Base-by-base conservation (phyloP, 2,113 vertebrate genomes). In the Petrocephalus microphthalmus region DNA sequence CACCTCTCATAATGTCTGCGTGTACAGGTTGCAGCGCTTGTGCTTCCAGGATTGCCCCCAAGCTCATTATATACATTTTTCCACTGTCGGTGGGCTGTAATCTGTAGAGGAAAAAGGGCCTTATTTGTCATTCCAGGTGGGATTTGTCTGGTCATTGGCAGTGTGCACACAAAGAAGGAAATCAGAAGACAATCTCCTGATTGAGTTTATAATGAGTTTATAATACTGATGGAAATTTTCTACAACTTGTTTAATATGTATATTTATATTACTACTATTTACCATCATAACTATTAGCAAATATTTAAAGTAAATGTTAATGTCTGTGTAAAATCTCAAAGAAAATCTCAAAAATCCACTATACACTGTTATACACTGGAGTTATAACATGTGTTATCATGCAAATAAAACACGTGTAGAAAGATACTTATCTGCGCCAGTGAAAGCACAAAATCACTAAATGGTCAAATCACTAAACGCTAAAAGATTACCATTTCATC, bases 11-110 rank as follows among this genome's bases (percentile, higher is more conserved):
- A 91, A 82, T 91, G 90, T 71, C 90, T 88, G 56, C 90, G 53
- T 74, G 90, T 91, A 11, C 90, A 91, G 19, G 90, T 91, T 49
- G 90, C 90, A 52, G 90, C 90, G n/a, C 90, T 91, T 4, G 90
- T 91, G 81, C 89, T 91, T 19, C 87, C 89, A 7, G 90, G 89
- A 42, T 88, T 89, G 33, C 90, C 90, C 5, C 90, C 90, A 54
- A 91, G 88, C 81, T 89, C 89, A 53, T 91, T 86, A 67, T 91
- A 91, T 15, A 91, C 89, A 1, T 85, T 84, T 82, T 91, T 91
- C 90, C 90, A 91, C 71, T 89, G 56, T 5, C 89, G 64, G 11
- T 82, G 90, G 4, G 87, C 78, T 37, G 90, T 91, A 25, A 91
- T 88, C 90, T 91, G 78, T 85, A 74, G 51, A 22, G 0, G 37